These are phyloP conservation scores for Chunga burmeisteri DNA, from an alignment of 2,113 vertebrate genomes.

Conservation along the genomic window DNA sequence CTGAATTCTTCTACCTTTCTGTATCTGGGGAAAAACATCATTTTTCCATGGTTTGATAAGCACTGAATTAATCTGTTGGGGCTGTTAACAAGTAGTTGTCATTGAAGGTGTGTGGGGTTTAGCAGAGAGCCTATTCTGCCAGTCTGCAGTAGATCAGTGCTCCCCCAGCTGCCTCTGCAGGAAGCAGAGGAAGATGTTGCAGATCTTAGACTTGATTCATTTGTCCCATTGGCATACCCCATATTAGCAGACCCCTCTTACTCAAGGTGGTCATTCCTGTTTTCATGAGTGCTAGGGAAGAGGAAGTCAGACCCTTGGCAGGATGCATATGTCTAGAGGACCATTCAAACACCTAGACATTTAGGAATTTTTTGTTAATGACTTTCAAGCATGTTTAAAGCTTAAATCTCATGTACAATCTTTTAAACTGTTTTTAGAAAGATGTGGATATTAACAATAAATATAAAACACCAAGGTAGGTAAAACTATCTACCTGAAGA, in stretches of 20 bases:
- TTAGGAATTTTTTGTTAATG: neutral
- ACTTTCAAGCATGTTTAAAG: neutral
- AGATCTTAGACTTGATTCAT: neutral
- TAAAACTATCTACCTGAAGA: neutral
- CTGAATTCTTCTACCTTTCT: neutral
- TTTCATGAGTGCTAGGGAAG: neutral
- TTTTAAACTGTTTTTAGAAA: neutral
- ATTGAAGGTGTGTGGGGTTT: neutral
- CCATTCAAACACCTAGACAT: neutral
- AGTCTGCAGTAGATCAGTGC: neutral
- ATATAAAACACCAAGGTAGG: neutral
- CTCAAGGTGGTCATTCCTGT: neutral
- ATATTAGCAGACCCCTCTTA: neutral
- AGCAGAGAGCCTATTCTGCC: neutral
- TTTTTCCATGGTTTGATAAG: neutral
- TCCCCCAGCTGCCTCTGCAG: neutral
- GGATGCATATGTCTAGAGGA: neutral
- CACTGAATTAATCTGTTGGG: neutral
- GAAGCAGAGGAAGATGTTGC: neutral
- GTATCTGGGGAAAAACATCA: neutral
- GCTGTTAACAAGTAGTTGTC: neutral
- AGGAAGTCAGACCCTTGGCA: neutral
- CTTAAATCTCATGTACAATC: neutral
- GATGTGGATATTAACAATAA: neutral
- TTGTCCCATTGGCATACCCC: neutral